Evolutionary conservation across 2,113 vertebrate species (phyloP), one percentile per base, ranked within the genome.

Genomic region (Burhinus oedicnemus): DNA sequence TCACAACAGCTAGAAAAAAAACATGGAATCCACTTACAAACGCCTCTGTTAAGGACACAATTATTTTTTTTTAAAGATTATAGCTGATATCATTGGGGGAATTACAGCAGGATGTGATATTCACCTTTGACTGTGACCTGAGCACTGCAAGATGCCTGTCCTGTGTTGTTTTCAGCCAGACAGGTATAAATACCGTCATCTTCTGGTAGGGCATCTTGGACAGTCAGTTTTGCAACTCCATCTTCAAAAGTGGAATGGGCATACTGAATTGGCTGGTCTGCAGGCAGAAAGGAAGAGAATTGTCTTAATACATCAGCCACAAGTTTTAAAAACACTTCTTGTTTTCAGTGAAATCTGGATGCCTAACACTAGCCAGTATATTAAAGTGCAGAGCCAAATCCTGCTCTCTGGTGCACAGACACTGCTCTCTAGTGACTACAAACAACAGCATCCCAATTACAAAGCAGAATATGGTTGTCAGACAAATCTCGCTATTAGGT

Each of bases 141-240:
- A 92, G 98, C 98, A 12, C 97, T 98, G 96, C 98, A 99, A 74
- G 98, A 98, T 58, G 97, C 98, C 78, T 94, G 97, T 58, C 99
- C 99, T 57, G 71, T 71, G 71, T 70, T 82, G 90, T 99, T 99
- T 96, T 98, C 97, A 29, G 98, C 98, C 89, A 98, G 96, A 89
- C 99, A 99, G 18, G 97, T 98, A 55, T 99, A 99, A 89, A 97
- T 83, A 51, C 99, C 99, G 14, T 98, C 92, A 42, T 99, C 98
- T 87, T 98, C 98, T 6, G 97, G 98, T 30, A 98, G 97, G 18
- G 98, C 97, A 22, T 98, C 98, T 94, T 98, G 98, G 51, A 99
- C 91, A 20, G 94, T 98, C 81, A 99, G 61, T 58, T 98, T 97
- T 4, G 98, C 98, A 92, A 97, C 44, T 32, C 97, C 98, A 1